These are phyloP conservation scores for Tenualosa ilisha DNA, from an alignment of 2,797 vertebrate genomes.

Conservation along the genomic window DNA sequence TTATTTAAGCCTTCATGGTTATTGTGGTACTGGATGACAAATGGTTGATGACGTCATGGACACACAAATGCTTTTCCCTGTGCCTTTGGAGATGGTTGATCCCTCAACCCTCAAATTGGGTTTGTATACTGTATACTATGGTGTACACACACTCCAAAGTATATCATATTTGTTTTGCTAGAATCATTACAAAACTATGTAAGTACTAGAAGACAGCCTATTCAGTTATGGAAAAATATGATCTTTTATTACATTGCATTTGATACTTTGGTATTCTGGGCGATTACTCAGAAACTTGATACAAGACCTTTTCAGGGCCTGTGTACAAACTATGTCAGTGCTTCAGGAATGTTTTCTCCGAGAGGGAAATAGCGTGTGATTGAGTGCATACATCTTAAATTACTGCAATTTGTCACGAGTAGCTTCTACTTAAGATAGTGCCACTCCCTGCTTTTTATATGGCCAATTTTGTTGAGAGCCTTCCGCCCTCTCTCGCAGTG, in stretches of 20 bases:
- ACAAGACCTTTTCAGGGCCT: slow-evolving; percentile 6
- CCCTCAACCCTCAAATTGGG: not conserved
- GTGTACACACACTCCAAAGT: not conserved
- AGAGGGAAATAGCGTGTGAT: slow-evolving; percentile 20
- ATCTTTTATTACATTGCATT: not conserved
- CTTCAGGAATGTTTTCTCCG: not conserved
- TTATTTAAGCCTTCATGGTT: not conserved
- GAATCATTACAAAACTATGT: not conserved
- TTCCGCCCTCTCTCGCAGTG: not conserved
- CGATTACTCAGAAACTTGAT: slow-evolving; percentile 22
- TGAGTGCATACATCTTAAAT: slow-evolving; percentile 25
- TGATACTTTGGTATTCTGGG: slow-evolving; percentile 10
- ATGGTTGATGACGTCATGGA: not conserved
- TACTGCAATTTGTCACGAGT: slow-evolving; percentile 27
- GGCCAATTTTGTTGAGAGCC: slow-evolving; percentile 20
- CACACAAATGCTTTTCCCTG: not conserved
- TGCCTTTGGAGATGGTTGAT: not conserved
- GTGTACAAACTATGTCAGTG: slow-evolving; percentile 20
- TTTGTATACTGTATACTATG: not conserved
- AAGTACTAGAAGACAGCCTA: not conserved
- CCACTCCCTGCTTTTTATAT: slow-evolving; percentile 7
- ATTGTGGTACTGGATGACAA: not conserved
- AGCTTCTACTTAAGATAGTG: slow-evolving; percentile 19
- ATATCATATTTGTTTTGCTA: not conserved
- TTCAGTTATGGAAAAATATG: slow-evolving; percentile 19